phyloP scores from a whole-genome alignment of 2,888 invertebrate species.

The Falcaria lacertinaria region DNA sequence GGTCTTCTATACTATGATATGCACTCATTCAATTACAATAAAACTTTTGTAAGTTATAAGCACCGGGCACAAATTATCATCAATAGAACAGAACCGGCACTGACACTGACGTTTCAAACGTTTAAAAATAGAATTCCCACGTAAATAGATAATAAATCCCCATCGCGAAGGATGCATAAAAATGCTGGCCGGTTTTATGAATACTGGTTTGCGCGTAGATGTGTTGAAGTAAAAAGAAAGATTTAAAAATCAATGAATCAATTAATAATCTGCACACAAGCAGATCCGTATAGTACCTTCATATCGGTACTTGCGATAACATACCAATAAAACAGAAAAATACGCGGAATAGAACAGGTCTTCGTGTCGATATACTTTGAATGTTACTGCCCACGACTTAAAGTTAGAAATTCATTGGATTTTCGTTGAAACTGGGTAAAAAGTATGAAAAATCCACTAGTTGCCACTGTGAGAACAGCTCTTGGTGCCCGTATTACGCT shows the following conservation, averaged over 20 bases:
- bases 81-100: neutral
- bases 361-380: neutral
- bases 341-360: neutral
- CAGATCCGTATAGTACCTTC: conserved; percentile 14
- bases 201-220: conserved; percentile 3
- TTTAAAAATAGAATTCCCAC: conserved; percentile 1
- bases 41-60: too few relatives aligned
- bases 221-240: conserved; percentile 16
- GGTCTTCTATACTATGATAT: too few relatives aligned
- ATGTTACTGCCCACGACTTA: neutral
- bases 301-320: conserved; percentile 13
- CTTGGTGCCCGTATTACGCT: conserved; percentile 10
- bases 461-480: conserved; percentile 28
- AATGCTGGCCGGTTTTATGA: neutral
- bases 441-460: conserved; percentile 10
- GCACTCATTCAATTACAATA: too few relatives aligned
- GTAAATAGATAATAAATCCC: neutral
- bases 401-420: neutral
- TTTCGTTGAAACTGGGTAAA: conserved; percentile 1
- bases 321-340: conserved; percentile 13
- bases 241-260: conserved; percentile 48
- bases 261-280: conserved; percentile 47
- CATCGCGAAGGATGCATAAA: neutral
- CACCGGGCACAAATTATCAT: conserved; percentile 1
- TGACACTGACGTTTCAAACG: neutral